Base-by-base conservation (phyloP, 2,888 invertebrate species). In the Nasonovia ribisnigri region DNA sequence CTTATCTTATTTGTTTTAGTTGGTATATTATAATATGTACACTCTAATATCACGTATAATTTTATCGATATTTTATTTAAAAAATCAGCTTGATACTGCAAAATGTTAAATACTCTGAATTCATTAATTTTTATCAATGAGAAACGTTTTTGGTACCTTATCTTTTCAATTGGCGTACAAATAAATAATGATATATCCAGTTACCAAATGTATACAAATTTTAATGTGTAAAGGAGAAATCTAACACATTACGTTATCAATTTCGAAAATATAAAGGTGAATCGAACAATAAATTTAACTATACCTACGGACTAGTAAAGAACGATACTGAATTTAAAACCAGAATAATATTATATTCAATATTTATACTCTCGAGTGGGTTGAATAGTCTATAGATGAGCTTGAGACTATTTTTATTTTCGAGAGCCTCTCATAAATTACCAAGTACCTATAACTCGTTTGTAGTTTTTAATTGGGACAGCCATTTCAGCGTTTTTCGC, bases 381-480 rank as follows among this genome's bases (percentile, higher is more conserved):
- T 51, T 43, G 48, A 77, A 77, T 87, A 24, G n/a, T 36, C 20
- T 36, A n/a, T n/a, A n/a, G 8, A 51, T 11, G 77, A 77, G 36
- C 77, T 77, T 36, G 88, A 36, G 8, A 88, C 36, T 36, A 51
- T 88, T 51, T 36, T 51, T 88, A 11, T 88, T 36, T 88, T 51
- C 8, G 77, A 48, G n/a, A 88, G 88, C 36, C 8, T 88, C 36
- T 88, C 51, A 36, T 88, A n/a, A 51, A n/a, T 88, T 48, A 86
- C 16, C 87, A 48, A 24, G 88, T 51, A 88, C 20, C 36, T 24
- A 88, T 43, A 46, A 87, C 88, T 88, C 36, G 88, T 88, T 88
- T 88, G 51, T 88, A 88, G 88, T 88, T 88, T 88, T 48, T 51
- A 88, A 88, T 51, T 51, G 26, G 36, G 51, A 51, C 88, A 36